Base-by-base conservation (phyloP, 1,140 invertebrate genomes). In the Drosophila azteca region DNA sequence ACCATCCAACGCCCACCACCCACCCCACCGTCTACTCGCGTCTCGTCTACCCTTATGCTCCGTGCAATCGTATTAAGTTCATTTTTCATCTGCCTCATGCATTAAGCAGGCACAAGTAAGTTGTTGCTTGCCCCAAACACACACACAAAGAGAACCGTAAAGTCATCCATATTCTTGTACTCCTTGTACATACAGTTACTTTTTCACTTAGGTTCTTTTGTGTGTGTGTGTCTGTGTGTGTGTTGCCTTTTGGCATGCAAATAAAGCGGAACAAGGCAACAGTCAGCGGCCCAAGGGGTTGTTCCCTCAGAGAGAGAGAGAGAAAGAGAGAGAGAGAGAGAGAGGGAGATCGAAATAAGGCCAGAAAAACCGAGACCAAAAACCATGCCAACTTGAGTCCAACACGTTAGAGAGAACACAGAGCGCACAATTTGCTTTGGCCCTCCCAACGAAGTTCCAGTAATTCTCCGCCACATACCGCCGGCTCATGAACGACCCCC, bases 331-430 rank as follows among this genome's bases (percentile, higher is more conserved):
- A 39, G 1, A 35, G 3, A 13, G 11, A 11, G 35, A 39, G 35
- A 4, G 11, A 2, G 35, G 1, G 0, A 9, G 2, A 3, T n/a
- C n/a, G n/a, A 13, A 13, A 13, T 39, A 5, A 11, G 35, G 35
- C 11, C 11, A 39, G 35, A 49, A 24, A 68, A 73, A 84, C 58
- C 76, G 79, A 84, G 75, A 83, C 75, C 80, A 79, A 76, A 88
- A 78, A 82, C 82, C 61, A 88, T 88, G 83, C 82, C 78, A 87
- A 88, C 83, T 88, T 88, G 87, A 87, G 82, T 70, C 83, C 83
- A 87, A 87, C 82, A 87, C 83, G 82, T 87, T 87, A 88, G 74
- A 87, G 70, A 88, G 78, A 78, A 87, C 59, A 82, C 62, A 57
- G 69, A 73, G 78, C 77, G 78, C 82, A 64, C 82, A 87, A 84